Conservation (phyloP, 2,113 vertebrate genomes). For the Corydoras maculifer region DNA sequence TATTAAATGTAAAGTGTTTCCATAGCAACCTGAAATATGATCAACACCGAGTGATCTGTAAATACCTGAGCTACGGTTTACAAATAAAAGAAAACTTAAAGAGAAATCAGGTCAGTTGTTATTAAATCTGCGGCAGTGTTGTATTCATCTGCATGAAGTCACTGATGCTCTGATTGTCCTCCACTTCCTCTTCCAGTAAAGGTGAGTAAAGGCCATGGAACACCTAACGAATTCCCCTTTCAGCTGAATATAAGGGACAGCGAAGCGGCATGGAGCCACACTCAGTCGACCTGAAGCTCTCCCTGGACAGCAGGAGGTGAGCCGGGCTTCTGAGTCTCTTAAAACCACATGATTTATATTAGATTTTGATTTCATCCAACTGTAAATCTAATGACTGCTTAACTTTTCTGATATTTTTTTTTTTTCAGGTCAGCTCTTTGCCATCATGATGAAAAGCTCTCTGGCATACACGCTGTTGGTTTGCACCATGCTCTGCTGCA, state of each 20-base stretch:
- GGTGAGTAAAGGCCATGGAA: slow-evolving; percentile 13
- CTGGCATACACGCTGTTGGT: slow-evolving; percentile 20
- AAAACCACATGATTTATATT: background rate
- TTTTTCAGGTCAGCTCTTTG: slow-evolving; percentile 17
- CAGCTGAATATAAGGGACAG: slow-evolving; percentile 54
- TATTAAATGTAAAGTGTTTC: too few species aligned
- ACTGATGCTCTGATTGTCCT: background rate
- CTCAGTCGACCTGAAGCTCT: slow-evolving; percentile 11
- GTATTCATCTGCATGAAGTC: background rate
- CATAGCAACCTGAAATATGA: too few species aligned
- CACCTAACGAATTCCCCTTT: slow-evolving; percentile 42
- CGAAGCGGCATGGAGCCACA: slow-evolving; percentile 45
- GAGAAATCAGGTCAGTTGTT: too few species aligned
- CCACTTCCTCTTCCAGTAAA: slow-evolving; percentile 40
- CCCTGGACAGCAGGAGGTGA: slow-evolving; percentile 43
- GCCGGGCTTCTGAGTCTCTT: slow-evolving; percentile 10
- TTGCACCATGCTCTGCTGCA: slow-evolving; percentile 42
- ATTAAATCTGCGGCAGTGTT: background rate
- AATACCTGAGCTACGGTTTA: too few species aligned
- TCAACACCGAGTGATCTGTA: too few species aligned
- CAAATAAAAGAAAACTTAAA: too few species aligned
- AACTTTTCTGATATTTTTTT: background rate
- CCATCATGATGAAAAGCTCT: slow-evolving; percentile 41
- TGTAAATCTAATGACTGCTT: too few species aligned
- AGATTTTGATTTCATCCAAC: too few species aligned